Evolutionary conservation across 1,140 invertebrate species (phyloP).

Genomic region (Thaumetopoea pityocampa): DNA sequence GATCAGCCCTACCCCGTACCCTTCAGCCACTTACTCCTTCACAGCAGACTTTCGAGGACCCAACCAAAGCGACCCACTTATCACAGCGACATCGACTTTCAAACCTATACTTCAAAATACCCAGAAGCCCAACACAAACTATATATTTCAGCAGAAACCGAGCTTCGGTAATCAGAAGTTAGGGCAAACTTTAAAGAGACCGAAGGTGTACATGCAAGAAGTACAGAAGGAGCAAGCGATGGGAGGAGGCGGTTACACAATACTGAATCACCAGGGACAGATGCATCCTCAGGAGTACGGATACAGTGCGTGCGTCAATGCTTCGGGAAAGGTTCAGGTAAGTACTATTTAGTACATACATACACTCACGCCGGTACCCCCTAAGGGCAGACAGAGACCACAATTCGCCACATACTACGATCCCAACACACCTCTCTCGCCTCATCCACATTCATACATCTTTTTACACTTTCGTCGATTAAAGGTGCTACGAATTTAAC

Average conservation of each 20-base stretch:
- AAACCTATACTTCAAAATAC: conserved; percentile 63
- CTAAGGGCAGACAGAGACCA: too few species aligned
- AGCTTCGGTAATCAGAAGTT: conserved; percentile 47
- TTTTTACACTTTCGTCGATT: too few species aligned
- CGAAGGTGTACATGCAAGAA: conserved; percentile 54
- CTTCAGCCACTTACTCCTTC: conserved; percentile 84
- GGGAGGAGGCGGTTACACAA: conserved; percentile 40
- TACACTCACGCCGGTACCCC: too few species aligned
- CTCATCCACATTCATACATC: too few species aligned
- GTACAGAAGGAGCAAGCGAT: conserved; percentile 47
- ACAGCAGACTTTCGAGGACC: conserved; percentile 85
- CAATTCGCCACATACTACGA: too few species aligned
- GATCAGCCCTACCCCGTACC: conserved; percentile 79
- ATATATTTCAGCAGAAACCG: conserved; percentile 58
- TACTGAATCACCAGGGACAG: conserved; percentile 52
- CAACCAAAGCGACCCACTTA: conserved; percentile 68
- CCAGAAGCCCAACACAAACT: conserved; percentile 57
- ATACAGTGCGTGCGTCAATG: conserved; percentile 50
- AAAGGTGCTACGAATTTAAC: too few species aligned
- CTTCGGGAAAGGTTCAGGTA: conserved; percentile 60
- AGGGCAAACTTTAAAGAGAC: conserved; percentile 43
- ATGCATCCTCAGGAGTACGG: conserved; percentile 62
- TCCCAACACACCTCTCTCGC: too few species aligned
- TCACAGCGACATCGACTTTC: conserved; percentile 69
- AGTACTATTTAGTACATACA: conserved; percentile 8